Percentiles rank a stretch among this genome's conserved stretches.
Evolutionary conservation across 2,113 vertebrate species (phyloP).

Genomic region (Triplophysa rosa): DNA sequence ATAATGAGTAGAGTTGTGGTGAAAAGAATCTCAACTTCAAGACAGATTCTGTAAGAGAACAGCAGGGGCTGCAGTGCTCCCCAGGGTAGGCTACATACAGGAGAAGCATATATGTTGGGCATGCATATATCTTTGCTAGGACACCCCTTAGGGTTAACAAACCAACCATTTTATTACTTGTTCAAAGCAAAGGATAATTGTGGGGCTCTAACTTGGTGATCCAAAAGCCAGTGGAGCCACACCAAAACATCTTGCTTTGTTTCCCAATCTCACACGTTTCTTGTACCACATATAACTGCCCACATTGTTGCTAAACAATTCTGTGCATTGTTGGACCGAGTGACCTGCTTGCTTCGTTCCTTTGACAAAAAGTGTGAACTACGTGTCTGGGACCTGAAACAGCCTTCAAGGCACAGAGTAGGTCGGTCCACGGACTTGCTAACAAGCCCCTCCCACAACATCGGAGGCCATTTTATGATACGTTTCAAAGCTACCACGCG

Average conservation of each 20-base stretch:
- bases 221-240: neutral
- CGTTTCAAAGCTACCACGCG: slow-evolving; percentile 50
- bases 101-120: neutral
- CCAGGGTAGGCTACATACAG: neutral
- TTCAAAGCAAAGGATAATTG: neutral
- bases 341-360: neutral
- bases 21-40: neutral
- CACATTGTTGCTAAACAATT: neutral
- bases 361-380: neutral
- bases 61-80: neutral
- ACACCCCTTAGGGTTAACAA: neutral
- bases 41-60: neutral
- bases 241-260: neutral
- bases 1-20: neutral
- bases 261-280: neutral
- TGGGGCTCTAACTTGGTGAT: neutral
- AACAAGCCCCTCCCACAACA: slow-evolving; percentile 36
- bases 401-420: neutral
- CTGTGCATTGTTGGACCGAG: neutral
- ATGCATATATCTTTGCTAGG: neutral
- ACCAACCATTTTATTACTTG: neutral
- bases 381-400: neutral
- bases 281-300: neutral
- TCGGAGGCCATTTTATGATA: slow-evolving; percentile 49
- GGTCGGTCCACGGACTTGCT: neutral